These are phyloP conservation scores for Peromyscus maniculatus DNA, from an alignment of 2,113 vertebrate species.

Conservation along the genomic window DNA sequence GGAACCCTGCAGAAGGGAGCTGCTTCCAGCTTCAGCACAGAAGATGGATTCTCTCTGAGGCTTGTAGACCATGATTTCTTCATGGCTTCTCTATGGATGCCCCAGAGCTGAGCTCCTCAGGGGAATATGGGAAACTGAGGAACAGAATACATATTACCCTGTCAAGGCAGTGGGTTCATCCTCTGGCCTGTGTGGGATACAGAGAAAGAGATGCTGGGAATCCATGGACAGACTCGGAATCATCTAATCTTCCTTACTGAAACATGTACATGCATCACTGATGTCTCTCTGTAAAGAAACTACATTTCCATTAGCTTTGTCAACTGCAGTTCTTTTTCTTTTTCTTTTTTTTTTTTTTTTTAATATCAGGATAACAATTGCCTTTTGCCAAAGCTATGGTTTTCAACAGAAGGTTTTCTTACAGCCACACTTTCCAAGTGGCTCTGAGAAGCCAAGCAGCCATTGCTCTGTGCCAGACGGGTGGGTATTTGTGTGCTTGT, in stretches of 20 bases:
- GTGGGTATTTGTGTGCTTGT: neutral
- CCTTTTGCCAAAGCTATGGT: neutral
- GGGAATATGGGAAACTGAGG: neutral
- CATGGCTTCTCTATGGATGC: neutral
- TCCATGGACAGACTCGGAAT: neutral
- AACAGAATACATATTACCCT: neutral
- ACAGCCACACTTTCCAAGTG: neutral
- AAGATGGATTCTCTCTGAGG: neutral
- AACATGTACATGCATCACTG: neutral
- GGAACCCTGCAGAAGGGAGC: neutral
- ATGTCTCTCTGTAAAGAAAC: neutral
- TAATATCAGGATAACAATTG: neutral
- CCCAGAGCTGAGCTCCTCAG: neutral
- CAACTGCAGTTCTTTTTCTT: conserved; percentile 37
- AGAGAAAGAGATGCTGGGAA: neutral
- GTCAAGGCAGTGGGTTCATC: neutral
- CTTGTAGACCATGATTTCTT: neutral
- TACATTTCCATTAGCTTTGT: conserved; percentile 3
- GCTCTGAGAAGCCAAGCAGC: neutral
- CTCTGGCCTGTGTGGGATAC: neutral
- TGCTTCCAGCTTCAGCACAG: neutral
- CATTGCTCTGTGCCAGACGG: fast-evolving
- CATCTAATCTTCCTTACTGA: neutral
- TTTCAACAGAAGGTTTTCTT: neutral
- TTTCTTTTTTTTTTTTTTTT: too few relatives aligned